phyloP scores from a whole-genome alignment of 2,113 vertebrate genomes.

The Pogona vitticeps region DNA sequence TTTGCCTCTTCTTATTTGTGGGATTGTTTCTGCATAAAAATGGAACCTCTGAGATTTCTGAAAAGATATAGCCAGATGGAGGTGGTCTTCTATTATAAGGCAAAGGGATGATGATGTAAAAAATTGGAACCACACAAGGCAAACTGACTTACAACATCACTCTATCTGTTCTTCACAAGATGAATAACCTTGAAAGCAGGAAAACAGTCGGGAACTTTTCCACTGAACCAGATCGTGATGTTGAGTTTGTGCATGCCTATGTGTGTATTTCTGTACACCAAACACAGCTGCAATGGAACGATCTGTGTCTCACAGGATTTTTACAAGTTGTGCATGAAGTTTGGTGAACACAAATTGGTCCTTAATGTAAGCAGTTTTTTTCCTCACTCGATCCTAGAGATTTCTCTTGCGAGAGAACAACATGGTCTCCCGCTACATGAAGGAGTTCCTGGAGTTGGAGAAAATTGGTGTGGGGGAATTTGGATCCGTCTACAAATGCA shows the following conservation, averaged over 20 bases:
- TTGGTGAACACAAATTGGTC: background rate
- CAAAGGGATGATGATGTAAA: too few species aligned
- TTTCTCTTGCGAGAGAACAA: slow-evolving; percentile 81
- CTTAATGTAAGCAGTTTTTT: background rate
- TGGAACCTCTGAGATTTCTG: too few species aligned
- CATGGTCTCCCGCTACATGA: slow-evolving; percentile 93
- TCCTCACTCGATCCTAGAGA: slow-evolving; percentile 76
- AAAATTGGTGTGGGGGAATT: slow-evolving; percentile 92
- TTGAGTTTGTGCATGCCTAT: background rate
- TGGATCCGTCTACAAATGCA: slow-evolving; percentile 93
- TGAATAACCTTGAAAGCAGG: background rate
- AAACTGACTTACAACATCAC: too few species aligned
- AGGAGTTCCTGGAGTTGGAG: slow-evolving; percentile 94
- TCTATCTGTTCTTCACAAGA: too few species aligned
- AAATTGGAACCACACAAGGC: too few species aligned
- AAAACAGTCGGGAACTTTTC: fast-evolving
- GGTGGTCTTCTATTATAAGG: too few species aligned
- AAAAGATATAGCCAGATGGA: too few species aligned
- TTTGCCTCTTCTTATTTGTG: too few species aligned
- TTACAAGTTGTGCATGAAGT: background rate
- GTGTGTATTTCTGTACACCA: background rate
- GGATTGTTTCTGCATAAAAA: too few species aligned
- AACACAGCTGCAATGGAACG: background rate
- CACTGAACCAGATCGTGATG: background rate
- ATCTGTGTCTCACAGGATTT: too few species aligned